Evolutionary conservation across 2,888 invertebrate genomes (phyloP), one percentile per base, ranked within the genome.

Genomic region (Apotomis capreana): DNA sequence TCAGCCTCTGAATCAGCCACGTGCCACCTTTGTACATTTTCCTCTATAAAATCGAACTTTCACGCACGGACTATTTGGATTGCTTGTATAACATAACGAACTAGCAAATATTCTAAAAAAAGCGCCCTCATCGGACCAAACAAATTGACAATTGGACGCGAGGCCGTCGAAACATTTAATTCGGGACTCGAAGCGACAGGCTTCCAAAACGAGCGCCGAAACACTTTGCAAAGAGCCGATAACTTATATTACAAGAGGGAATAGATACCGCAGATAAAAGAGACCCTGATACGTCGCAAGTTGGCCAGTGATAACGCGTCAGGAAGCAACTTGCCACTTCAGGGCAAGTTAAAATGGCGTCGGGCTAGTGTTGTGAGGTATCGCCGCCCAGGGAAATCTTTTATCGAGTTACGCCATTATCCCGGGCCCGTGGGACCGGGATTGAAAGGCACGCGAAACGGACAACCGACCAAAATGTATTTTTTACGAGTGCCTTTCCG

Each of bases 321-420:
- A 67, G 67, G 36, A 62, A 49, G 49, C 57, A 69, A 69, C 69
- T 69, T 69, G 57, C 62, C 69, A 70, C 65, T 69, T 68, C 69
- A 57, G 69, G 40, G 54, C 54, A 67, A 67, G 70, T 74, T 65
- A 61, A 70, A 58, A 69, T 65, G 71, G 73, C 58, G 74, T 5
- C 40, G 40, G 40, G 65, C 77, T 68, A 74, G 58, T 75, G 71
- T 75, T 77, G 77, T 78, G 78, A 83, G 77, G 79, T 81, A 85
- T 83, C 77, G 81, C 77, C 84, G 84, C 81, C 87, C 77, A 83
- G 91, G 92, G 91, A 91, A 91, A 91, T 91, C 89, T 91, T 89
- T 90, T 90, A 91, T 91, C 87, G 88, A 88, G 90, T 89, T 80
- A 88, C 81, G 81, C 88, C 86, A 91, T 91, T 90, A 90, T 83